These are phyloP conservation scores for Phocoena phocoena DNA, from an alignment of 2,113 vertebrate species.

Conservation along the genomic window DNA sequence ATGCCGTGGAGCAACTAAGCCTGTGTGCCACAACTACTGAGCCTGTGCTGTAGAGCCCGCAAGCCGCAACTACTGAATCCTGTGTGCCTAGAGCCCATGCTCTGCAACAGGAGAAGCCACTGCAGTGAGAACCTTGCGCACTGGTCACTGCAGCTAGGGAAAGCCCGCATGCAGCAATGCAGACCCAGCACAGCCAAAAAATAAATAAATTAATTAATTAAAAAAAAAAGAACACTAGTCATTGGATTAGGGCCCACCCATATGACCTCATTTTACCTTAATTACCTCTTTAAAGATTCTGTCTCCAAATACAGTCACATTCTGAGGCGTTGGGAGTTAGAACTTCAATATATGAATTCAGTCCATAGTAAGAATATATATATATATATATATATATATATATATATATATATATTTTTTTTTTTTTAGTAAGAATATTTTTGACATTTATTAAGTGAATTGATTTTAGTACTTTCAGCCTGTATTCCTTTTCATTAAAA, in stretches of 20 bases:
- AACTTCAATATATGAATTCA: neutral
- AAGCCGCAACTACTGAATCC: no score
- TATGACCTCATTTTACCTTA: neutral
- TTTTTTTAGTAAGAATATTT: neutral
- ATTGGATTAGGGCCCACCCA: neutral
- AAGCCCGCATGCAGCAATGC: no score
- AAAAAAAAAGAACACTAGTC: neutral
- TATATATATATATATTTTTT: neutral
- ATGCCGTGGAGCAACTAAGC: no score
- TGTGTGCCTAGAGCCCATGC: no score
- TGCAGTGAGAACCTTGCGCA: no score
- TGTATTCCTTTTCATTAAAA: neutral
- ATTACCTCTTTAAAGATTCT: neutral
- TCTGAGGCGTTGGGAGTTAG: neutral
- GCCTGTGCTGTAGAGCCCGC: no score
- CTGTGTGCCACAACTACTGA: no score
- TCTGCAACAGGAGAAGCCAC: no score
- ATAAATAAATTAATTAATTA: no score
- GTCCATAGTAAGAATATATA: neutral
- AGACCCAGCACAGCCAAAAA: no score
- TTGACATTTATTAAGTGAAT: neutral
- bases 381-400: no score
- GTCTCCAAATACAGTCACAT: neutral
- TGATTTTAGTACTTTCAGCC: slow-evolving; percentile 12
- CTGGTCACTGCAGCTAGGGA: no score